phyloP scores from a whole-genome alignment of 2,113 vertebrate genomes.

The Cochlearius cochlearius region DNA sequence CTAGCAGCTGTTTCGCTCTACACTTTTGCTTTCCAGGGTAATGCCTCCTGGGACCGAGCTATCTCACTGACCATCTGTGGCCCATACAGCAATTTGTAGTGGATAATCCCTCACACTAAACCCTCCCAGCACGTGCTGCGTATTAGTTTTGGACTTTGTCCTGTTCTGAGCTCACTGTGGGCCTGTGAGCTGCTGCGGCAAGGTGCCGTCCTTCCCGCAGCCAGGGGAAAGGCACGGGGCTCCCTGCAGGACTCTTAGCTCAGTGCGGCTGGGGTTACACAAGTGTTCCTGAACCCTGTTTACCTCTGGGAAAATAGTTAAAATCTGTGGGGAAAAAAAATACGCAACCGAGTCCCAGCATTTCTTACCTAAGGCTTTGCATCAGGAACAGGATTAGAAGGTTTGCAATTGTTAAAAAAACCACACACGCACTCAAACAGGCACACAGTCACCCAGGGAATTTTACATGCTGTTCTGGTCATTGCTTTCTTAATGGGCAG shows the following conservation, averaged over 20 bases:
- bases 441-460: fast-evolving
- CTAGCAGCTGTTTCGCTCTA: not conserved
- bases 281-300: not conserved
- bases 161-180: not conserved
- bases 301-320: not conserved
- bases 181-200: not conserved
- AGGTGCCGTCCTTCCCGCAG: not conserved
- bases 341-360: fast-evolving
- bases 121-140: not conserved
- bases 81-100: conserved; percentile 14
- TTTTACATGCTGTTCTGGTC: not conserved
- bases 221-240: fast-evolving
- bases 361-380: not conserved
- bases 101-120: conserved; percentile 1
- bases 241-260: not conserved
- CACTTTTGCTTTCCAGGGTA: conserved; percentile 16
- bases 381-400: not conserved
- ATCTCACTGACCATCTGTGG: conserved; percentile 42
- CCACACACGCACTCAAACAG: not conserved
- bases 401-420: not conserved
- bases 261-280: not conserved
- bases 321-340: not conserved
- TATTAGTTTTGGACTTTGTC: conserved; percentile 38
- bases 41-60: not conserved
- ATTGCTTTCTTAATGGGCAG: not conserved